phyloP scores from a whole-genome alignment of 2,113 vertebrate genomes.

The Cricetomys ansorgei region DNA sequence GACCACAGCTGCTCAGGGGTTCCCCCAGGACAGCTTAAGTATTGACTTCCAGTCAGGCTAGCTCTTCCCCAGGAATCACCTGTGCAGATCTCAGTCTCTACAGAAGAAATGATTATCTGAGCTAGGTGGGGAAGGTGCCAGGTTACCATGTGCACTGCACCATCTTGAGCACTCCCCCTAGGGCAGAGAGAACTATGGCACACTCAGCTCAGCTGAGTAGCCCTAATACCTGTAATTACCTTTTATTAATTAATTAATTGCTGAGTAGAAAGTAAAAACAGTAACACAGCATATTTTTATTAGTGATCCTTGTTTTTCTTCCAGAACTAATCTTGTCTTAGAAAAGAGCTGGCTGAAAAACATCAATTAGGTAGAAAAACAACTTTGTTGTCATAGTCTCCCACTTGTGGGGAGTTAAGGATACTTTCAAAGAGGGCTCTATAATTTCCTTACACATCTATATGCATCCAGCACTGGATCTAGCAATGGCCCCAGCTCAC shows the following conservation, averaged over 20 bases:
- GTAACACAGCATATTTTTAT: not conserved
- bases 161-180: not conserved
- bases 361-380: too few relatives aligned
- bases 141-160: not conserved
- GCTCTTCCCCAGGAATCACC: not conserved
- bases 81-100: not conserved
- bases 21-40: slow-evolving; percentile 16
- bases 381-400: not conserved
- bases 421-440: not conserved
- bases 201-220: not conserved
- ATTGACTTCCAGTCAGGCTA: not conserved
- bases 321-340: not conserved
- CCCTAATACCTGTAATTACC: not conserved
- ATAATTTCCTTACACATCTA: too few relatives aligned
- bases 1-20: slow-evolving; percentile 4
- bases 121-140: not conserved
- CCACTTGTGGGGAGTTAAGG: accelerated
- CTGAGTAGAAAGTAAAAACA: not conserved
- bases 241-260: not conserved
- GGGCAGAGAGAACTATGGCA: not conserved
- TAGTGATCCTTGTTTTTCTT: not conserved
- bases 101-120: not conserved
- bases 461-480: not conserved
- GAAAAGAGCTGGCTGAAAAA: not conserved
- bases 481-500: not conserved